Evolutionary conservation across 2,888 invertebrate species (phyloP).

Genomic region (Drosophila yooni): DNA sequence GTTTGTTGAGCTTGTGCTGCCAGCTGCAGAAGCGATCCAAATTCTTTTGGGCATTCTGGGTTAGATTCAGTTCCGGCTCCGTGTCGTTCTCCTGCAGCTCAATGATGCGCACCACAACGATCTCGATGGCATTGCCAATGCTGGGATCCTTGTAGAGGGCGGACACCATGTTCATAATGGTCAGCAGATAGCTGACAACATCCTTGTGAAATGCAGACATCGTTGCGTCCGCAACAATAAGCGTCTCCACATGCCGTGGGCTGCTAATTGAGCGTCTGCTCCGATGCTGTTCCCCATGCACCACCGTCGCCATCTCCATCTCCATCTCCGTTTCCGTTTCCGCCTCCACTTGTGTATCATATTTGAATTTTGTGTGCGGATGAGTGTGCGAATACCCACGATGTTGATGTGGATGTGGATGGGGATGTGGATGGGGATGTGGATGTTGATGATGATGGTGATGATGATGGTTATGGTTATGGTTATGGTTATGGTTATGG

Average conservation of each 20-base stretch:
- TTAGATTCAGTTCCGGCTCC: conserved; percentile 89
- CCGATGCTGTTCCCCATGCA: conserved; percentile 54
- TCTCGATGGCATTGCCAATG: conserved; percentile 95
- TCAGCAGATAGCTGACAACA: conserved; percentile 93
- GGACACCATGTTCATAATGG: conserved; percentile 97
- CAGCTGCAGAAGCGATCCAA: conserved; percentile 94
- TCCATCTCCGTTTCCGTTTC: background rate
- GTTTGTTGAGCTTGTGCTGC: conserved; percentile 91
- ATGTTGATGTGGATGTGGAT: conserved; percentile 31
- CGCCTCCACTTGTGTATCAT: conserved; percentile 44
- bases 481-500: conserved; percentile 1
- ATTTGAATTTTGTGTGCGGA: conserved; percentile 63
- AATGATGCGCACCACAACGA: conserved; percentile 94
- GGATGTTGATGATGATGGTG: conserved; percentile 50
- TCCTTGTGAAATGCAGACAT: conserved; percentile 95
- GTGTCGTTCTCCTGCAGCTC: conserved; percentile 88
- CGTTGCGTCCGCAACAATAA: conserved; percentile 94
- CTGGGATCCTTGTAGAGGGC: conserved; percentile 94
- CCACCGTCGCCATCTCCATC: conserved; percentile 9
- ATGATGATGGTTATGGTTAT: conserved; percentile 15
- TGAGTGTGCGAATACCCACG: conserved; percentile 30
- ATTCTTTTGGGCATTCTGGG: conserved; percentile 93
- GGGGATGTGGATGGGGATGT: conserved; percentile 45
- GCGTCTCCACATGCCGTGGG: conserved; percentile 92
- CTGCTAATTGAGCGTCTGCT: conserved; percentile 89